Conservation (phyloP, 2,888 invertebrate genomes). For the Chalcosyrphus nemorum region DNA sequence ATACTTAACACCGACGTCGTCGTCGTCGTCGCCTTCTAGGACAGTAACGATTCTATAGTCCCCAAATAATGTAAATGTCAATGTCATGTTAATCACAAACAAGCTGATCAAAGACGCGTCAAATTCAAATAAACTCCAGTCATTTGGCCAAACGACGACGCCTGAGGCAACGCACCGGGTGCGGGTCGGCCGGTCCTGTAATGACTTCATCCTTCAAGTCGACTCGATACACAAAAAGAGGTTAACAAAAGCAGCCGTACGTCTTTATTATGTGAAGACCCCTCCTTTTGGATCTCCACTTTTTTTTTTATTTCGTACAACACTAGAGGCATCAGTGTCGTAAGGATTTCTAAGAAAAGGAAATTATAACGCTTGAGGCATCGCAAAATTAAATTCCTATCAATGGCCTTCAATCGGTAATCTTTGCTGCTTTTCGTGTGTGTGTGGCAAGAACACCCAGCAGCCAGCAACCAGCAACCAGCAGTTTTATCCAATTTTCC, state of each 20-base stretch:
- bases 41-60: not conserved
- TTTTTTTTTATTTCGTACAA: not conserved
- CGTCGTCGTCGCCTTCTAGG: not conserved
- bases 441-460: too few relatives aligned
- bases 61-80: conserved; percentile 11
- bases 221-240: not conserved
- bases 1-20: not conserved
- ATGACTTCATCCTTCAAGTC: conserved; percentile 17
- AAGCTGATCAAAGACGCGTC: conserved; percentile 17
- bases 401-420: not conserved
- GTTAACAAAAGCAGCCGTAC: not conserved
- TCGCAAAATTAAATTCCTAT: conserved; percentile 32
- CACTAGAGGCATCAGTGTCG: not conserved
- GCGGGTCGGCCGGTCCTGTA: too few relatives aligned
- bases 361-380: conserved; percentile 27
- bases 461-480: too few relatives aligned
- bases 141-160: not conserved
- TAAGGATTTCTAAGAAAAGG: conserved; percentile 2
- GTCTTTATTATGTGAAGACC: not conserved
- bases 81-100: conserved; percentile 10
- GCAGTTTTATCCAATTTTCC: not conserved
- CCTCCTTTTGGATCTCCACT: not conserved
- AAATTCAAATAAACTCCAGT: conserved; percentile 7
- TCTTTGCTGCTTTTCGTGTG: not conserved
- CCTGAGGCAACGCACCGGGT: not conserved